Base-by-base conservation (phyloP, 1,140 invertebrate genomes). In the Nasonia giraulti region DNA sequence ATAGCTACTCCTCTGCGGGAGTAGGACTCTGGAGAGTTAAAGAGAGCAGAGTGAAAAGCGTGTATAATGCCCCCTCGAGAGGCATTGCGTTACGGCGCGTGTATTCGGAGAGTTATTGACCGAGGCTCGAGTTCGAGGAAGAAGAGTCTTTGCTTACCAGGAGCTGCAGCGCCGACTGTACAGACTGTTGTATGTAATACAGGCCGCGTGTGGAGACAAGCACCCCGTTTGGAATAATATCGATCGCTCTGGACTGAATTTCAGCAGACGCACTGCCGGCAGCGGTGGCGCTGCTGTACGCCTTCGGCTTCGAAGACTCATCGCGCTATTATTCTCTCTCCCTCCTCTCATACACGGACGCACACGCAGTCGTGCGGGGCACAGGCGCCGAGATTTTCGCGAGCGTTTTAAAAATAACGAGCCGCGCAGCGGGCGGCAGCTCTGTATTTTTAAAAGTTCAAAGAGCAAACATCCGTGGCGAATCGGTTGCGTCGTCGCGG, bases 271-370 rank as follows among this genome's bases (percentile, higher is more conserved):
- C 27, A 31, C 71, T 14, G 66, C 78, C 55, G 78, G 33, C 78
- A 17, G 23, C 37, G 62, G 27, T 78, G 76, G 76, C 76, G 76
- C 76, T 78, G 20, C 50, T 62, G 55, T 62, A n/a, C 20, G 55
- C 27, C 75, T 2, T 47, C 27, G 68, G 10, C 68, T 37, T 37
- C 33, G 33, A 37, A 37, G 68, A 71, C 23, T 71, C 68, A 71
- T 71, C 68, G 55, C 55, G 20, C 7, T 27, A 27, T 27, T 27
- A n/a, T n/a, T 4, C 20, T 55, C 20, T 6, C 23, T 66, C 14
- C 62, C 20, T 17, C n/a, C 12, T 66, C 62, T 0, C 47, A 5
- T 14, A 50, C 47, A 50, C 12, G 14, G 47, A 3, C 1, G 55
- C 7, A 20, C 0, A 6, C 1, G 0, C 20, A 62, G 20, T 20